phyloP scores from a whole-genome alignment of 2,888 invertebrate species.

The Tribolium freemani region DNA sequence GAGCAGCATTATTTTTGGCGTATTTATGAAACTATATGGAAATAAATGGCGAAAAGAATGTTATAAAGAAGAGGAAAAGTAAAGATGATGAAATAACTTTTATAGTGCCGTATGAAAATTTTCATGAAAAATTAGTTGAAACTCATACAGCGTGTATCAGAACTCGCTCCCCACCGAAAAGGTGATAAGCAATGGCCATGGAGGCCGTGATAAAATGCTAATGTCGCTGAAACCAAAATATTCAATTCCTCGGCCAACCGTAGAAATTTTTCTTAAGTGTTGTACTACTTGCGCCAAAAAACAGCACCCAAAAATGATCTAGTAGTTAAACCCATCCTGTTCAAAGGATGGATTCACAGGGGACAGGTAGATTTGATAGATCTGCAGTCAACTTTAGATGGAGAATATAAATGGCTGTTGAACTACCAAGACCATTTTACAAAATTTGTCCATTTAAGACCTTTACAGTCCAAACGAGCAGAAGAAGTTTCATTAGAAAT shows the following conservation, averaged over 20 bases:
- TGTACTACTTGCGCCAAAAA: conserved; percentile 19
- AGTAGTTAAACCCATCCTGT: conserved; percentile 46
- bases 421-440: conserved; percentile 45
- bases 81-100: conserved; percentile 18
- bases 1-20: background rate
- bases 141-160: conserved; percentile 35
- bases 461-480: conserved; percentile 36
- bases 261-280: conserved; percentile 30
- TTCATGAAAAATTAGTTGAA: conserved; percentile 32
- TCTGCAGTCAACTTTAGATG: conserved; percentile 38
- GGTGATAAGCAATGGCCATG: conserved; percentile 33
- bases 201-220: conserved; percentile 35
- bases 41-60: background rate
- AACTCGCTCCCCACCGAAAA: no score
- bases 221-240: conserved; percentile 20
- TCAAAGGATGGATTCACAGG: conserved; percentile 43
- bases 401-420: conserved; percentile 40
- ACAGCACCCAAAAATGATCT: conserved; percentile 40
- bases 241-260: conserved; percentile 28
- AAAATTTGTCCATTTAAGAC: conserved; percentile 40
- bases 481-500: conserved; percentile 34
- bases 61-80: conserved; percentile 16
- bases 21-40: conserved; percentile 15
- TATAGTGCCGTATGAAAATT: conserved; percentile 24
- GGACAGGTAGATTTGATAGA: conserved; percentile 40